A percentile compares a stretch with the other conserved stretches of the same genome.
Evolutionary conservation across 2,113 vertebrate genomes (phyloP).

Genomic region (Elephantulus edwardii): DNA sequence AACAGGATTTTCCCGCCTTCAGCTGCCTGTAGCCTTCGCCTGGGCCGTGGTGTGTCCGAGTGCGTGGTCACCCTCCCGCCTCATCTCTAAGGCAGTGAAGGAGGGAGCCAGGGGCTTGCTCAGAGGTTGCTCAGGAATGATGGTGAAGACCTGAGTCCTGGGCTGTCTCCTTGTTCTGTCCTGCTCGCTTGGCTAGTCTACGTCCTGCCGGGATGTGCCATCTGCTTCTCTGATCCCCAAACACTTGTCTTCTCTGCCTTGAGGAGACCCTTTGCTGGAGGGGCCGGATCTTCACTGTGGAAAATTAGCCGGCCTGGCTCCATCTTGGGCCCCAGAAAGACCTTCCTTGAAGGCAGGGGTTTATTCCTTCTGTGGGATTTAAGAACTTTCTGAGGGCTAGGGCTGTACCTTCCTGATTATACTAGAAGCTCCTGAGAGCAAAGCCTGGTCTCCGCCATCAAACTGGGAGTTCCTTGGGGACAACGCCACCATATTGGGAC

Average conservation of each 20-base stretch:
- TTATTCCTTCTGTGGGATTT: not conserved
- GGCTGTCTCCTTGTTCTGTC: not conserved
- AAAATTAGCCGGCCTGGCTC: not conserved
- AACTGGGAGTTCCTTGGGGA: not conserved
- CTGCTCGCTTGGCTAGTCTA: not conserved
- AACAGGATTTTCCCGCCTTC: accelerated
- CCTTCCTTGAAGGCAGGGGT: not conserved
- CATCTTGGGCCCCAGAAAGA: not conserved
- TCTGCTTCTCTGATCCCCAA: not conserved
- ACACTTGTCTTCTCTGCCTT: not conserved
- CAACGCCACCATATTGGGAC: not conserved
- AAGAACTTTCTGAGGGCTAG: not conserved
- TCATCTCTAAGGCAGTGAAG: not conserved
- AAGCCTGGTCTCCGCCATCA: not conserved
- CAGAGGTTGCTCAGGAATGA: accelerated
- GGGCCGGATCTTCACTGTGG: not conserved
- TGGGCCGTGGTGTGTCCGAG: not conserved
- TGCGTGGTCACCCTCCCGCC: not conserved
- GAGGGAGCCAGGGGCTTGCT: not conserved
- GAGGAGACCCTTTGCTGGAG: not conserved
- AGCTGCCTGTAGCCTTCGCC: not conserved
- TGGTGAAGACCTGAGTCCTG: not conserved
- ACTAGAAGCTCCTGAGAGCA: not conserved
- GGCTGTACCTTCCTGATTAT: accelerated
- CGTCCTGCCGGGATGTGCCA: not conserved